Conservation (phyloP, 2,888 invertebrate genomes). For the Toxonevra muliebris region DNA sequence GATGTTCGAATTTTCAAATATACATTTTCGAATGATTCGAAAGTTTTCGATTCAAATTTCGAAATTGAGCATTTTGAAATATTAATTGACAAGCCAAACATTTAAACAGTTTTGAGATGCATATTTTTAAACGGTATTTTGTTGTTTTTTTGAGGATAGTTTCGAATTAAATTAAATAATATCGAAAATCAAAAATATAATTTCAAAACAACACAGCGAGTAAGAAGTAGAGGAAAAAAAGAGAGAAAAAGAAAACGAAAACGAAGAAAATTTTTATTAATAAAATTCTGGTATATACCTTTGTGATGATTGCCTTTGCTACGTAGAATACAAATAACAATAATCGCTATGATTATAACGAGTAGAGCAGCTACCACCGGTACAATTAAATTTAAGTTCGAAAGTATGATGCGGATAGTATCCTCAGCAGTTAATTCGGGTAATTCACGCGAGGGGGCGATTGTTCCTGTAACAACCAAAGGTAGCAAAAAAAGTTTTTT, state of each 20-base stretch:
- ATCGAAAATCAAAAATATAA: slow-evolving; percentile 26
- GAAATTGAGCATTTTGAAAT: slow-evolving; percentile 33
- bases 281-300: slow-evolving; percentile 71
- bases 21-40: slow-evolving; percentile 26
- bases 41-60: slow-evolving; percentile 8
- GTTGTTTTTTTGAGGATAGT: slow-evolving; percentile 8
- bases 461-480: slow-evolving; percentile 87
- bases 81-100: slow-evolving; percentile 43
- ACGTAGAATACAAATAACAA: slow-evolving; percentile 90
- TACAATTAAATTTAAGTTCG: slow-evolving; percentile 92
- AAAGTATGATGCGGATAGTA: slow-evolving; percentile 86
- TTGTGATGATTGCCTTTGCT: slow-evolving; percentile 85
- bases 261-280: slow-evolving; percentile 55
- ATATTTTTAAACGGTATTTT: slow-evolving; percentile 23
- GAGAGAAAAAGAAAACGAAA: slow-evolving; percentile 49
- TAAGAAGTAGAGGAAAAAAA: slow-evolving; percentile 28
- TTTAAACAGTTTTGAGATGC: slow-evolving; percentile 40
- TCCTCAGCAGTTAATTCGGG: slow-evolving; percentile 81
- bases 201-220: slow-evolving; percentile 37
- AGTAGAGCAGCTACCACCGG: slow-evolving; percentile 91
- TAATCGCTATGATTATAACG: slow-evolving; percentile 91
- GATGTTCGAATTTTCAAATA: slow-evolving; percentile 31
- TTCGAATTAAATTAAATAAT: slow-evolving; percentile 16
- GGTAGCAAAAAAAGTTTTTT: slow-evolving; percentile 35
- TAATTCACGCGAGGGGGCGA: slow-evolving; percentile 89